Evolutionary conservation across 1,140 invertebrate genomes (phyloP).

Genomic region (Aphelenchoides besseyi): DNA sequence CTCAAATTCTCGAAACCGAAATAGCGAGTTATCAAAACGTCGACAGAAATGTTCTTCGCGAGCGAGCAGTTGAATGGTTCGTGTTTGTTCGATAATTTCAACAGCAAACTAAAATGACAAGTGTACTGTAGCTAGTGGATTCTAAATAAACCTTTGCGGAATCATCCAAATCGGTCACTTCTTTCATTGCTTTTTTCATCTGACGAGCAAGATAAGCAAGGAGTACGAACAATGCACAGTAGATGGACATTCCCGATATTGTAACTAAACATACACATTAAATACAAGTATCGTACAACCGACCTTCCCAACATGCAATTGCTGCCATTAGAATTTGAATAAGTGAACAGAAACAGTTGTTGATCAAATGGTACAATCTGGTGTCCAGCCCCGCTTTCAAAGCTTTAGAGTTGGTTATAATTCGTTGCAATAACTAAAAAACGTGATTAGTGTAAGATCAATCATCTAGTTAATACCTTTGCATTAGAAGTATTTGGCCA

Average conservation of each 20-base stretch:
- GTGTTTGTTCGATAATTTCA: constrained; percentile 35
- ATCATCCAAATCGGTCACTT: constrained; percentile 15
- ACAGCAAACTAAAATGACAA: constrained; percentile 12
- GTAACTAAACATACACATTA: too few species aligned
- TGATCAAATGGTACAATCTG: constrained; percentile 26
- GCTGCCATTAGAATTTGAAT: constrained; percentile 16
- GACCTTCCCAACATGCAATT: constrained; percentile 15
- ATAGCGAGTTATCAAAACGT: neutral
- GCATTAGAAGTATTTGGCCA: constrained; percentile 20
- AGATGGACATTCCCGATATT: constrained; percentile 13
- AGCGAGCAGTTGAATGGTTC: constrained; percentile 33
- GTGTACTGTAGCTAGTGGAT: neutral
- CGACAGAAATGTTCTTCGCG: constrained; percentile 25
- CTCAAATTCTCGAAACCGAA: neutral
- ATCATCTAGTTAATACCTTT: constrained; percentile 20
- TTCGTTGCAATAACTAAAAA: neutral
- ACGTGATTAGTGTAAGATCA: neutral
- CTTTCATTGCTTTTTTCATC: constrained; percentile 19
- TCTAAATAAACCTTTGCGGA: constrained; percentile 25
- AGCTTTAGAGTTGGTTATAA: neutral
- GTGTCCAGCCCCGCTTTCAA: constrained; percentile 21
- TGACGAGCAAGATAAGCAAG: constrained; percentile 8
- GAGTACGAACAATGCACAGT: constrained; percentile 21
- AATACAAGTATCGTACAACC: too few species aligned
- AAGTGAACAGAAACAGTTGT: constrained; percentile 30